These are phyloP conservation scores for Aphidius gifuensis DNA, from an alignment of 1,140 invertebrate species.

Conservation along the genomic window DNA sequence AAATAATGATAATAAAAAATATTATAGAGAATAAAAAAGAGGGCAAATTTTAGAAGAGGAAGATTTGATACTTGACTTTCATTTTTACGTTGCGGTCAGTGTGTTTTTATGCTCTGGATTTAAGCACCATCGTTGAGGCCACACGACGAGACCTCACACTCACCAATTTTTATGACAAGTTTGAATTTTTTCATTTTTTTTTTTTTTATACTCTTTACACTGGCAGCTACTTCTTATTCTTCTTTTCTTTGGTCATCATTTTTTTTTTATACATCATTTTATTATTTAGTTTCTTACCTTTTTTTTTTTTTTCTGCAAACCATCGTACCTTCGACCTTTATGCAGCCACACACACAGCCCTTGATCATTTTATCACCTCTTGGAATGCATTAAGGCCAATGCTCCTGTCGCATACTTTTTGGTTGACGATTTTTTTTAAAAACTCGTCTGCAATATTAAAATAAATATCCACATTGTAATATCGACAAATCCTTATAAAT, in stretches of 20 bases:
- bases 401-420: conserved; percentile 11
- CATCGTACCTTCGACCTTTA: conserved; percentile 5
- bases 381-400: conserved; percentile 11
- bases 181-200: not conserved
- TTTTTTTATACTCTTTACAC: no score
- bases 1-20: not conserved
- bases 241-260: conserved; percentile 10
- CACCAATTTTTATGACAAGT: conserved; percentile 42
- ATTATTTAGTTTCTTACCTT: conserved; percentile 1
- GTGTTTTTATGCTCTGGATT: conserved; percentile 43
- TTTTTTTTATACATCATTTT: not conserved
- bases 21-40: conserved; percentile 4
- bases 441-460: not conserved
- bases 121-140: conserved; percentile 40
- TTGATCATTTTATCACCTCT: conserved; percentile 25
- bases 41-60: conserved; percentile 18
- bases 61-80: conserved; percentile 40
- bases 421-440: not conserved
- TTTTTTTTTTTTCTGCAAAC: conserved; percentile 2
- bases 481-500: no score
- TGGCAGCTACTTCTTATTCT: not conserved
- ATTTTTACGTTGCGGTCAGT: conserved; percentile 49
- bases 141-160: conserved; percentile 31
- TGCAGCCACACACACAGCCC: not conserved
- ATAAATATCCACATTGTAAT: not conserved